Percentiles rank a stretch among this genome's conserved stretches.
These are phyloP conservation scores for Drosophila erecta DNA, from an alignment of 1,140 invertebrate species.

Conservation along the genomic window DNA sequence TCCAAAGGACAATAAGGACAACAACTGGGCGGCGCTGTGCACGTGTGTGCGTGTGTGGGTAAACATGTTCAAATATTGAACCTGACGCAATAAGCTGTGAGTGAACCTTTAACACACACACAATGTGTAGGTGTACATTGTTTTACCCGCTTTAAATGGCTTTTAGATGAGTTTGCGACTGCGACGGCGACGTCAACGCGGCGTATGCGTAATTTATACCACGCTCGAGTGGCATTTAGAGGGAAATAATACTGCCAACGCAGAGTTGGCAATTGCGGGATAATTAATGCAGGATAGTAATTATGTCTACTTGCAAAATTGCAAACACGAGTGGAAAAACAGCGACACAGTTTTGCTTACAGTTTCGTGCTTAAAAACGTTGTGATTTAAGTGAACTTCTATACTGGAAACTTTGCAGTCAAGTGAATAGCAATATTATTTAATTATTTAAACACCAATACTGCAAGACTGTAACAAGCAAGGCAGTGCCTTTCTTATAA, in stretches of 20 bases:
- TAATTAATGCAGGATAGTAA: constrained; percentile 47
- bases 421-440: too few relatives aligned
- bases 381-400: too few relatives aligned
- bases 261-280: constrained; percentile 34
- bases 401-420: too few relatives aligned
- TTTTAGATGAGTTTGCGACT: constrained; percentile 49
- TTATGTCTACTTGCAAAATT: constrained; percentile 7
- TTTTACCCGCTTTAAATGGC: constrained; percentile 66
- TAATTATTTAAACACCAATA: too few relatives aligned
- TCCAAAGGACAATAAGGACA: constrained; percentile 63
- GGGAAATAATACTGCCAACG: constrained; percentile 20
- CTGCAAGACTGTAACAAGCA: too few relatives aligned
- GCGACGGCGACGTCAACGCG: constrained; percentile 24
- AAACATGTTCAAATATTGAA: constrained; percentile 75
- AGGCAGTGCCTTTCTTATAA: too few relatives aligned
- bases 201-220: constrained; percentile 69
- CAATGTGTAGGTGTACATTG: too few relatives aligned
- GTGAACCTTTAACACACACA: constrained; percentile 9
- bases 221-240: constrained; percentile 57
- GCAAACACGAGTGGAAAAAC: not conserved
- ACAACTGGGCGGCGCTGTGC: constrained; percentile 28
- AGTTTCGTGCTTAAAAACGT: too few relatives aligned
- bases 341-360: too few relatives aligned
- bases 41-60: constrained; percentile 17
- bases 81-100: constrained; percentile 68